Percentiles rank a stretch among this genome's conserved stretches.
Evolutionary conservation across 2,888 invertebrate genomes (phyloP).

Genomic region (Laothoe populi): DNA sequence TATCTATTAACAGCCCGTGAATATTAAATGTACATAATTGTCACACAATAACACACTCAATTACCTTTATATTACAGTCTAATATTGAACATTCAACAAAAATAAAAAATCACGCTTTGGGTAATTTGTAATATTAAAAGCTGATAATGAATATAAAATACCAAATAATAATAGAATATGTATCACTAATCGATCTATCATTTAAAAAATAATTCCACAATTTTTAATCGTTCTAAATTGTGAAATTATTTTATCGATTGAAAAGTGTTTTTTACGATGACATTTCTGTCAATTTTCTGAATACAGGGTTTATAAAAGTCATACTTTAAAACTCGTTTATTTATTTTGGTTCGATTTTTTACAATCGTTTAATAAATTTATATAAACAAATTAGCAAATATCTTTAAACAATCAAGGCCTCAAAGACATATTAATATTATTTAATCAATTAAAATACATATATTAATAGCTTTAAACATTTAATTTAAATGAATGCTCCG

Average conservation of each 20-base stretch:
- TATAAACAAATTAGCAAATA: not conserved
- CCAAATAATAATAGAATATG: too few relatives aligned
- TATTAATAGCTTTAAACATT: too few relatives aligned
- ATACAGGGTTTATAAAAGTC: not conserved
- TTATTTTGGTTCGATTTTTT: not conserved
- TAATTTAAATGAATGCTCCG: too few relatives aligned
- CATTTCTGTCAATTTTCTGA: too few relatives aligned
- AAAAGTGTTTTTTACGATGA: too few relatives aligned
- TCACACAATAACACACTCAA: not conserved
- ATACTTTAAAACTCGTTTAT: not conserved
- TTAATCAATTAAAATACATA: too few relatives aligned
- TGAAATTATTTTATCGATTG: too few relatives aligned
- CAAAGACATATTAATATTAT: not conserved
- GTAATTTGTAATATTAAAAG: not conserved
- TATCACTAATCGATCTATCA: too few relatives aligned
- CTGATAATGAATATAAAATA: too few relatives aligned
- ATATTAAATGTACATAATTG: not conserved
- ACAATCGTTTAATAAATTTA: not conserved
- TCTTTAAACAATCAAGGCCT: not conserved
- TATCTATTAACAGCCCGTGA: slow-evolving; percentile 5
- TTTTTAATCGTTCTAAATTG: not conserved
- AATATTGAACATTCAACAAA: slow-evolving; percentile 9
- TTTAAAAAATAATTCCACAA: too few relatives aligned
- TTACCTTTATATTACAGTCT: not conserved
- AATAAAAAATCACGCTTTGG: slow-evolving; percentile 17